Percentiles rank a stretch among this genome's conserved stretches.
Conservation (phyloP, 2,113 vertebrate genomes). For the Oostethus manadensis region DNA sequence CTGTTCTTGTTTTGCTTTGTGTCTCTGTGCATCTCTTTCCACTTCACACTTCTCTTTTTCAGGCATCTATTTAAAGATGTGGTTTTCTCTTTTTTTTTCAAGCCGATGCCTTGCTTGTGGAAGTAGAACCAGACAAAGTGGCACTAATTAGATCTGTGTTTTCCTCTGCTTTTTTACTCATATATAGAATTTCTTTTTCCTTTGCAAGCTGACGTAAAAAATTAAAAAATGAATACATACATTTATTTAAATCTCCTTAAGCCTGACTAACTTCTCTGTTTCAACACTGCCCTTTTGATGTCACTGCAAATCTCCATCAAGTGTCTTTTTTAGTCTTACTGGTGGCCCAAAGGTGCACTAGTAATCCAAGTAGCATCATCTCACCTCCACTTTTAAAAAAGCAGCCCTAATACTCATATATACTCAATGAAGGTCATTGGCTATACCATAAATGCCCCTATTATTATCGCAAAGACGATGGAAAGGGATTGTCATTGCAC, state of each 20-base stretch:
- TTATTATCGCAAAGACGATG: no score
- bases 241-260: slow-evolving; percentile 45
- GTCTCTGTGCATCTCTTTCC: slow-evolving; percentile 24
- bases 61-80: slow-evolving; percentile 48
- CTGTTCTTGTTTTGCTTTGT: slow-evolving; percentile 16
- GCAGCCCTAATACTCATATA: background rate
- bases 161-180: slow-evolving; percentile 3
- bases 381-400: no score
- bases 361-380: slow-evolving; percentile 13
- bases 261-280: slow-evolving; percentile 54
- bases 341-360: slow-evolving; percentile 28
- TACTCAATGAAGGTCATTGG: background rate
- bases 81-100: slow-evolving; percentile 23
- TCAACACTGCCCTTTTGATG: slow-evolving; percentile 40
- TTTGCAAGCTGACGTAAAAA: slow-evolving; percentile 7
- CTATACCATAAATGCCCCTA: no score
- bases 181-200: slow-evolving; percentile 19
- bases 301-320: slow-evolving; percentile 35
- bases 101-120: background rate
- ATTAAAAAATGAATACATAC: slow-evolving; percentile 63
- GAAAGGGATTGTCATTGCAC: no score
- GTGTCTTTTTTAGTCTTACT: slow-evolving; percentile 16
- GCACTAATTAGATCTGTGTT: background rate
- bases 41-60: slow-evolving; percentile 68
- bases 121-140: background rate